A percentile compares a stretch with the other conserved stretches of the same genome.
These are phyloP conservation scores for Tenthredo distinguenda DNA, from an alignment of 2,888 invertebrate genomes.

Conservation along the genomic window DNA sequence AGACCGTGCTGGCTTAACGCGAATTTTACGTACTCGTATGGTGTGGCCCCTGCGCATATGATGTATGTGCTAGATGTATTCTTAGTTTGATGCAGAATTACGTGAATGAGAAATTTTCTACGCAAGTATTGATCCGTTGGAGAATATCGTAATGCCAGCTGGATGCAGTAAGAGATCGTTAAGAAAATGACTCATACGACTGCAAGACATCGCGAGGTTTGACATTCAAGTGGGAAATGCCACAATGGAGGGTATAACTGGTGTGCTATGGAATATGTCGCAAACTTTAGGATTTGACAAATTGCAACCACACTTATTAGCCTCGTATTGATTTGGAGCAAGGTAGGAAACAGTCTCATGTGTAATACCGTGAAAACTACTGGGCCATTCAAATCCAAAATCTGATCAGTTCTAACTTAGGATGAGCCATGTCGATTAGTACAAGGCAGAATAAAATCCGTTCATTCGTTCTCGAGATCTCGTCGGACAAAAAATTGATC, in stretches of 20 bases:
- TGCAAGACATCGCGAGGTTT: slow-evolving; percentile 6
- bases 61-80: not conserved
- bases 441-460: too few species aligned
- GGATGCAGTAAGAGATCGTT: slow-evolving; percentile 28
- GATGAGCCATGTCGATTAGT: too few species aligned
- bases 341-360: not conserved
- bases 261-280: not conserved
- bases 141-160: slow-evolving; percentile 12
- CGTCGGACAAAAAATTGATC: too few species aligned
- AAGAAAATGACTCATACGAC: slow-evolving; percentile 13
- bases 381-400: too few species aligned
- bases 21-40: not conserved
- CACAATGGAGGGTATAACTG: slow-evolving; percentile 15
- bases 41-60: not conserved
- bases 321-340: not conserved
- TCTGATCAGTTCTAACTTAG: too few species aligned
- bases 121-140: slow-evolving; percentile 29
- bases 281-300: not conserved
- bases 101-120: not conserved
- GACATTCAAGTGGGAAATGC: slow-evolving; percentile 16
- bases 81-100: not conserved
- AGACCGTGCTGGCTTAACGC: not conserved
- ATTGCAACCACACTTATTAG: not conserved
- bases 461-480: too few species aligned
- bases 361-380: not conserved